Conservation (phyloP, 2,888 invertebrate species). For the Dendrolimus pini region DNA sequence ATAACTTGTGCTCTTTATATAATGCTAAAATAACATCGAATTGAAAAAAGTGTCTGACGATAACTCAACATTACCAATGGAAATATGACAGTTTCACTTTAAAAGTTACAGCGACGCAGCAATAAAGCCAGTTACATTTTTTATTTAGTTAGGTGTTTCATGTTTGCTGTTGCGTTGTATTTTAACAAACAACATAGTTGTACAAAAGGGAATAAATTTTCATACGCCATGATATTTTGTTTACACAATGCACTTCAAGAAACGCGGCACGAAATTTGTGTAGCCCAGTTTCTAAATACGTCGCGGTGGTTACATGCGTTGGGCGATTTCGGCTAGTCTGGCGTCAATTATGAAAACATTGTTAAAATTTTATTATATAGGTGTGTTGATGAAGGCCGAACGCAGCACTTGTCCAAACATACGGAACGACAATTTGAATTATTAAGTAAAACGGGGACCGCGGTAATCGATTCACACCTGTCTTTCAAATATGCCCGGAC, state of each 20-base stretch:
- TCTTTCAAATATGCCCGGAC: constrained; percentile 26
- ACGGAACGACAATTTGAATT: constrained; percentile 57
- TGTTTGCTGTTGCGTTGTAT: constrained; percentile 14
- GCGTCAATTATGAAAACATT: constrained; percentile 72
- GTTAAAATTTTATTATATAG: constrained; percentile 71
- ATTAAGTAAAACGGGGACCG: constrained; percentile 54
- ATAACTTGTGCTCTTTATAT: too few relatives aligned
- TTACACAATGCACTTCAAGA: constrained; percentile 30
- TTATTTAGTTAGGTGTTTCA: constrained; percentile 6
- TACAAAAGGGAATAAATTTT: constrained; percentile 15
- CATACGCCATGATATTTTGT: constrained; percentile 13
- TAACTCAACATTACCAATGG: too few relatives aligned
- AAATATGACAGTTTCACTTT: not conserved
- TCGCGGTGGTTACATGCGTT: constrained; percentile 34
- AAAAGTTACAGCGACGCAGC: not conserved
- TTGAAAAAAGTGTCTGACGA: too few relatives aligned
- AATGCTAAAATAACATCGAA: too few relatives aligned
- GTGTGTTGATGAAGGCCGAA: constrained; percentile 67
- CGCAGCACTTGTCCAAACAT: constrained; percentile 70
- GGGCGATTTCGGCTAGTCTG: constrained; percentile 39
- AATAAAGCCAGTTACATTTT: not conserved
- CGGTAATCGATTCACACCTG: constrained; percentile 73
- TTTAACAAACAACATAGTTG: constrained; percentile 3
- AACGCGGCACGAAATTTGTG: constrained; percentile 37
- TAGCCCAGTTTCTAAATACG: constrained; percentile 59